A percentile compares a stretch with the other conserved stretches of the same genome.
These are phyloP conservation scores for Mellivora capensis DNA, from an alignment of 2,113 vertebrate species.

Conservation along the genomic window DNA sequence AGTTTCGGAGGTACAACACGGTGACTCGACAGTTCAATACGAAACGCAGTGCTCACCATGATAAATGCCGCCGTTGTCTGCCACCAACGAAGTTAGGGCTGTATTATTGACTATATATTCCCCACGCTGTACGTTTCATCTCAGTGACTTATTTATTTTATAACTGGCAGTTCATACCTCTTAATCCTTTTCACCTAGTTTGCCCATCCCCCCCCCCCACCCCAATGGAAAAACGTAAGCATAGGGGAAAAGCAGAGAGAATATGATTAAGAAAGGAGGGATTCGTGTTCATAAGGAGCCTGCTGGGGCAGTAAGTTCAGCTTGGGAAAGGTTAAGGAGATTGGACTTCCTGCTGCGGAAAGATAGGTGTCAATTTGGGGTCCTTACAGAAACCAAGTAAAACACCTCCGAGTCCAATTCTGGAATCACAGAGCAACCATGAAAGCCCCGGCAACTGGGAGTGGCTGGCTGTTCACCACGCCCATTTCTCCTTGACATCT, in stretches of 20 bases:
- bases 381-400: background rate
- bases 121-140: background rate
- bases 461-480: background rate
- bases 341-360: background rate
- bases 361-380: background rate
- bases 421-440: background rate
- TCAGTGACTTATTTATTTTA: background rate
- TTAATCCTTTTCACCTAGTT: background rate
- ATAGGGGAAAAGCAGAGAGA: background rate
- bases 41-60: accelerated
- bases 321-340: background rate
- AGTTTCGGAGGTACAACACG: background rate
- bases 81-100: background rate
- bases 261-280: background rate
- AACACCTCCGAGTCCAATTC: background rate
- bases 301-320: background rate
- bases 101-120: background rate
- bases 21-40: background rate
- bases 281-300: background rate
- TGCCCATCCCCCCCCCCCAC: background rate
- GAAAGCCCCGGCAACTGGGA: background rate
- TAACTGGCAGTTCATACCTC: background rate
- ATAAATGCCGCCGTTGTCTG: background rate
- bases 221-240: background rate
- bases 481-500: background rate